Evolutionary conservation across 2,113 vertebrate species (phyloP).

Genomic region (Dipodomys ordii): DNA sequence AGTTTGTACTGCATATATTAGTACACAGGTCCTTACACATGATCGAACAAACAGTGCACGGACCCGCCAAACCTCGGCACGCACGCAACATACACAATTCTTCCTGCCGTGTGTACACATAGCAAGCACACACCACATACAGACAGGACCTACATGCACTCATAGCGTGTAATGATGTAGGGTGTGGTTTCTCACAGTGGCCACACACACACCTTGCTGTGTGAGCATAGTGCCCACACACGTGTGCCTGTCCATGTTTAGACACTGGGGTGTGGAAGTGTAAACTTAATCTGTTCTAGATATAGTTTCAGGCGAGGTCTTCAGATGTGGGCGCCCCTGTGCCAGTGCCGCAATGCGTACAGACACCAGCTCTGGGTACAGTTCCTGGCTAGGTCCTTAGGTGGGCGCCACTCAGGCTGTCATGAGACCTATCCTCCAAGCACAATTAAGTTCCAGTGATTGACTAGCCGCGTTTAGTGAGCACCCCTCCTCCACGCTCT

Average conservation of each 20-base stretch:
- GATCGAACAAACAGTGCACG: not conserved
- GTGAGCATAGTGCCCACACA: not conserved
- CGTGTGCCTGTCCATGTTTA: not conserved
- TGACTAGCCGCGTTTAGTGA: not conserved
- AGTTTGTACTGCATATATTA: no score
- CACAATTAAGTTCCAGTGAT: not conserved
- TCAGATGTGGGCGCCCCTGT: not conserved
- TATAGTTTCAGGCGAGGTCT: not conserved
- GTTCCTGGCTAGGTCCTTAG: not conserved
- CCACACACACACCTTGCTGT: not conserved
- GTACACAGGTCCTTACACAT: not conserved
- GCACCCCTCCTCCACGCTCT: not conserved
- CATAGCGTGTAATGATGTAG: not conserved
- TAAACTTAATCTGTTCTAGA: not conserved
- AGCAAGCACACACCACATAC: not conserved
- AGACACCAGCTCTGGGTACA: not conserved
- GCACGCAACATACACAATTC: no score
- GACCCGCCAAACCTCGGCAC: not conserved
- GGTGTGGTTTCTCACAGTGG: not conserved
- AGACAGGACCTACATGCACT: not conserved
- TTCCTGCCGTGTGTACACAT: not conserved
- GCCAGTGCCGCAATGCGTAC: not conserved
- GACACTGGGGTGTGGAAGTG: not conserved
- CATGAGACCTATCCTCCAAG: not conserved
- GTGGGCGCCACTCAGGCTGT: not conserved